Evolutionary conservation across 2,888 invertebrate species (phyloP), one percentile per base, ranked within the genome.

Genomic region (Ypsolopha scabrella): DNA sequence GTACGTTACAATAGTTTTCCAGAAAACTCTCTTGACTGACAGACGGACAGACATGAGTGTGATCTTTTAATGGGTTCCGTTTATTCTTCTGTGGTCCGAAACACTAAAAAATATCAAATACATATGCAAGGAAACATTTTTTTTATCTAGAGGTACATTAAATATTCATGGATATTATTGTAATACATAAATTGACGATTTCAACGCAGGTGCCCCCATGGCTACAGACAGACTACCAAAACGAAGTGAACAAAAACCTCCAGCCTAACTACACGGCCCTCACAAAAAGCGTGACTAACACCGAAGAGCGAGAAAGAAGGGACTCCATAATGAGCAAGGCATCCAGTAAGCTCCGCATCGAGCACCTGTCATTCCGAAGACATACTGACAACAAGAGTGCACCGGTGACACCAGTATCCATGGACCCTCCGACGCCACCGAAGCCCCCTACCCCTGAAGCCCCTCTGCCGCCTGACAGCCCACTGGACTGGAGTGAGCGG

Each of bases 401-500:
- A 2, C 77, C 80, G 0, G 66, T 24, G 24, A 79, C 79, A 24
- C 82, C 82, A 0, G 62, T 76, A 10, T 60, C 61, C 34, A 58
- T 67, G 0, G 75, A 75, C 7, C 54, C 68, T 2, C 63, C 75
- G 7, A 58, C 71, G 7, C 71, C 70, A 0, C 58, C 65, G 7
- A 41, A 65, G 51, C 64, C 71, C 2, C 62, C 67, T 4, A 67
- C 71, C 6, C 61, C 74, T 1, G 74, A 71, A 7, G 63, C 70
- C 0, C 73, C 72, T 0, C 63, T 65, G 2, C 78, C 80, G 0
- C 87, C 88, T 2, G 87, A 87, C 53, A 75, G 76, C 52, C 87
- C 87, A 0, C 79, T 91, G 34, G 91, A 92, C 58, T 93, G 93
- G 92, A 88, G 89, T 49, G 92, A 93, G 65, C 83, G 94, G 24